Conservation (phyloP, 2,113 vertebrate genomes). For the Physeter macrocephalus region DNA sequence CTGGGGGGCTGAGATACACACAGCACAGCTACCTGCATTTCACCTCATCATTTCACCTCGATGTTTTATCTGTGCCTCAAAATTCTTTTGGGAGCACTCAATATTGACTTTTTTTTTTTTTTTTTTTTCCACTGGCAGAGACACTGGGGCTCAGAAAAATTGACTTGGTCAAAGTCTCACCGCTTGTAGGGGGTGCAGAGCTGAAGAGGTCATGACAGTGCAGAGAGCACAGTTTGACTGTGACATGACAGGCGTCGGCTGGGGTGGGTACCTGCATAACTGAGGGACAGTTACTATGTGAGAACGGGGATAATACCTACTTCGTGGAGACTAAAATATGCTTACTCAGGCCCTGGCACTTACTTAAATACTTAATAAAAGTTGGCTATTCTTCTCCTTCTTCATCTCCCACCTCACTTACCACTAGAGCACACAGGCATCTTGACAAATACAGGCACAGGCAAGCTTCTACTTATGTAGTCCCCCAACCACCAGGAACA, state of each 20-base stretch:
- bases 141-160: neutral
- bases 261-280: too few species aligned
- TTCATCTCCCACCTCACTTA: neutral
- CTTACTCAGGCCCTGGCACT: neutral
- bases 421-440: neutral
- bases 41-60: neutral
- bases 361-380: neutral
- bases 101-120: neutral
- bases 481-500: neutral
- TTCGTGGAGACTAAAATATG: neutral
- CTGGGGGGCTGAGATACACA: neutral
- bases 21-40: neutral
- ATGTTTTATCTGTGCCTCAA: neutral
- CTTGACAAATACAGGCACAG: neutral
- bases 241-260: neutral
- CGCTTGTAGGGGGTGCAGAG: neutral
- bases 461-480: neutral
- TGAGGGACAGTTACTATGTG: rapidly evolving
- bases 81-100: neutral
- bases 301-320: rapidly evolving
- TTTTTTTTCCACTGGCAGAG: neutral
- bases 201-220: neutral
- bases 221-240: neutral
- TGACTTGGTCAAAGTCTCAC: constrained; percentile 1
- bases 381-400: neutral